These are phyloP conservation scores for Danaus plexippus DNA, from an alignment of 1,140 invertebrate genomes.

Conservation along the genomic window DNA sequence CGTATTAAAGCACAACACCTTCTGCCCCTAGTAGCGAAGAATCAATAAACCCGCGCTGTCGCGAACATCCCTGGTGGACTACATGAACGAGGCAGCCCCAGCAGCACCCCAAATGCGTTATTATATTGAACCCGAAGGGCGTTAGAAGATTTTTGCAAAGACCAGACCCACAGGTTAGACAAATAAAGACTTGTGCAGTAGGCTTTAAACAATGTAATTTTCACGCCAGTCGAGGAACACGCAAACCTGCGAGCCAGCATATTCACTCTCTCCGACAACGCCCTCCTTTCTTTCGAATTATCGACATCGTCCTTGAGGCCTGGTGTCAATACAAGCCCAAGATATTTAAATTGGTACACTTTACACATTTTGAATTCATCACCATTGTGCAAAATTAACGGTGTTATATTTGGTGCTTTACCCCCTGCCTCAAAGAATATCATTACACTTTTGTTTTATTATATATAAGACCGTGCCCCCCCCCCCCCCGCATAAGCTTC, in stretches of 20 bases:
- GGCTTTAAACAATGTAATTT: constrained; percentile 2
- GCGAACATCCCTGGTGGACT: constrained; percentile 7
- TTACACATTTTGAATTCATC: too few species aligned
- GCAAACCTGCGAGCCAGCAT: constrained; percentile 6
- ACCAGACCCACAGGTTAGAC: too few species aligned
- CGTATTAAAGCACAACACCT: not conserved
- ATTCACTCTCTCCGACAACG: constrained; percentile 1
- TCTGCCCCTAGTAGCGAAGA: constrained; percentile 4
- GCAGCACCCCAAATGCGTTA: constrained; percentile 8
- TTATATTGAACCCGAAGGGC: constrained; percentile 6
- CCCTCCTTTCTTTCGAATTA: too few species aligned
- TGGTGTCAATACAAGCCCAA: too few species aligned
- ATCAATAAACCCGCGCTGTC: constrained; percentile 1
- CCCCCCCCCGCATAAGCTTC: too few species aligned
- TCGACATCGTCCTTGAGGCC: too few species aligned
- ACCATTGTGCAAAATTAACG: too few species aligned
- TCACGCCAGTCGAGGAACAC: not conserved
- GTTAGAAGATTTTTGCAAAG: not conserved
- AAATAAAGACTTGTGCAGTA: not conserved
- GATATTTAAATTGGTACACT: too few species aligned
- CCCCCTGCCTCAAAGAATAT: too few species aligned
- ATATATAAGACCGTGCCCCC: too few species aligned
- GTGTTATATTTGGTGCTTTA: too few species aligned
- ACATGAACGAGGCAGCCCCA: constrained; percentile 9
- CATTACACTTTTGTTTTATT: too few species aligned